Percentiles rank a stretch among this genome's conserved stretches.
Evolutionary conservation across 2,113 vertebrate species (phyloP).

Genomic region (Muntiacus reevesi): DNA sequence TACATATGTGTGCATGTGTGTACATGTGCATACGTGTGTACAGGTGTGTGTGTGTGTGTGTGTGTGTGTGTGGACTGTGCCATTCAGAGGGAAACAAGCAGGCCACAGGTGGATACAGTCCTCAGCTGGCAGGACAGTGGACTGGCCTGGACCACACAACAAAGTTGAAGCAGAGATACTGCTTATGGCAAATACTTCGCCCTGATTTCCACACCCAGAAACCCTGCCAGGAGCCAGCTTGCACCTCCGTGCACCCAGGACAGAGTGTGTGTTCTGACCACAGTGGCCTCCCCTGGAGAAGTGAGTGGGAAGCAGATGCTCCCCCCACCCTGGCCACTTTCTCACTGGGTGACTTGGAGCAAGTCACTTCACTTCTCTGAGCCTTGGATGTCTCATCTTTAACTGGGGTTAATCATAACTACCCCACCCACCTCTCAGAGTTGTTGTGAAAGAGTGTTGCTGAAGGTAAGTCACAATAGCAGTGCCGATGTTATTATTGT

Average conservation of each 20-base stretch:
- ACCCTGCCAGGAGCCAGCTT: too few relatives aligned
- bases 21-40: not conserved
- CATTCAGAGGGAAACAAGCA: not conserved
- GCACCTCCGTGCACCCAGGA: not conserved
- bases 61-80: not conserved
- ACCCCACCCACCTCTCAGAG: not conserved
- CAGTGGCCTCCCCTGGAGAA: not conserved
- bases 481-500: not conserved
- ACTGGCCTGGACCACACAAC: not conserved
- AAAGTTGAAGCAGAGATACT: not conserved
- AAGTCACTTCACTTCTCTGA: not conserved
- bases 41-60: not conserved
- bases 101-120: not conserved
- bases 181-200: not conserved
- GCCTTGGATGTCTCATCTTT: constrained; percentile 20
- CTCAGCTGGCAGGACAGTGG: not conserved
- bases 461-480: not conserved
- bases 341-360: not conserved
- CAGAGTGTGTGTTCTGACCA: not conserved
- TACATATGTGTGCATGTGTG: not conserved
- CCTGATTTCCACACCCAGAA: not conserved
- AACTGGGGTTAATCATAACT: constrained; percentile 27
- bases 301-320: not conserved
- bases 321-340: not conserved
- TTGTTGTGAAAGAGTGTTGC: not conserved